These are phyloP conservation scores for Calephelis nemesis DNA, from an alignment of 1,140 invertebrate species.

Conservation along the genomic window DNA sequence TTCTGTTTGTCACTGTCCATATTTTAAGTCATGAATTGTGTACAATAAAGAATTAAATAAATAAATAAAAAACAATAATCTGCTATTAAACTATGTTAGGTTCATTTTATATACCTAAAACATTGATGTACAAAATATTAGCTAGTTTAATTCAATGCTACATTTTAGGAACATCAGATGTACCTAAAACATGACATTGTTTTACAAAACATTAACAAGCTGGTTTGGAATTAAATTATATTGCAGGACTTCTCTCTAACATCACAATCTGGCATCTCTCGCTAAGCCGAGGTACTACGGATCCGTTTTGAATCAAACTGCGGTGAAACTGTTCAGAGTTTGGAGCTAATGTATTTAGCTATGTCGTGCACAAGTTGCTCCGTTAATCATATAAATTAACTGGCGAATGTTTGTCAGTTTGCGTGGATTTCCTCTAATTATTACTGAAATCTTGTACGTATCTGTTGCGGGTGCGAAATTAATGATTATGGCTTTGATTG, in stretches of 20 bases:
- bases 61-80: no score
- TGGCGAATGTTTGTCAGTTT: slow-evolving; percentile 26
- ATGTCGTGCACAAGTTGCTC: slow-evolving; percentile 35
- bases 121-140: no score
- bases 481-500: slow-evolving; percentile 9
- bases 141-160: no score
- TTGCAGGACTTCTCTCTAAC: not conserved
- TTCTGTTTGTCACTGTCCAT: no score
- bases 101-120: no score
- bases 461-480: not conserved
- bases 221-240: slow-evolving; percentile 12
- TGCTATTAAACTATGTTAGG: no score
- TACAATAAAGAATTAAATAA: no score
- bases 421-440: slow-evolving; percentile 19
- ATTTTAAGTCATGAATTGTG: no score
- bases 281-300: slow-evolving; percentile 28
- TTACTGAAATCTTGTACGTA: slow-evolving; percentile 5
- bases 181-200: slow-evolving; percentile 1
- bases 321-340: slow-evolving; percentile 42
- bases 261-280: slow-evolving; percentile 11
- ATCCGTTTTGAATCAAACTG: slow-evolving; percentile 47
- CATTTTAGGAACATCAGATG: not conserved
- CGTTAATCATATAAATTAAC: slow-evolving; percentile 33
- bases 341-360: slow-evolving; percentile 39
- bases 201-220: slow-evolving; percentile 11